These are phyloP conservation scores for Gastrophryne carolinensis DNA, from an alignment of 2,797 vertebrate genomes.

Conservation along the genomic window DNA sequence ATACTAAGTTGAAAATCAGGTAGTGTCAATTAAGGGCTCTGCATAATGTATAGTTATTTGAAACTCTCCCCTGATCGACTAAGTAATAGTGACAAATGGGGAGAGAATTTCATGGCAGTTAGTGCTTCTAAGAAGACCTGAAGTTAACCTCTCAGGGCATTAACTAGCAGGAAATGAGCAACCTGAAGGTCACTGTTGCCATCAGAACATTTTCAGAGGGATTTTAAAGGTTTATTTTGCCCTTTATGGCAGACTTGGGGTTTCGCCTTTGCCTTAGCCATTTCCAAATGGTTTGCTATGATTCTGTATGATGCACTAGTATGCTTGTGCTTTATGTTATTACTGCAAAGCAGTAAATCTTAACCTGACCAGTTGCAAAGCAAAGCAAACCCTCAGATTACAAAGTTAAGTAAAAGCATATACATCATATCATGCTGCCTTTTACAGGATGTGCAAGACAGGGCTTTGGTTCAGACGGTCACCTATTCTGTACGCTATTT, in stretches of 20 bases:
- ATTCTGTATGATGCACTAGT: too few relatives aligned
- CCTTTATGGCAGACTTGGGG: constrained; percentile 5
- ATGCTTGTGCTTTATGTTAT: too few relatives aligned
- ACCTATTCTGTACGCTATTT: too few relatives aligned
- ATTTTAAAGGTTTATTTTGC: constrained; percentile 23
- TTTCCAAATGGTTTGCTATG: too few relatives aligned
- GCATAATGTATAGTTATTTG: constrained; percentile 49
- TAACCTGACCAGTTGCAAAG: too few relatives aligned
- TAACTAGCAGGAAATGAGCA: constrained; percentile 50
- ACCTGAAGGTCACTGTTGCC: constrained; percentile 42
- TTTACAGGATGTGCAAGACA: too few relatives aligned
- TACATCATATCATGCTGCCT: too few relatives aligned
- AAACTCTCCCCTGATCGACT: constrained; percentile 52
- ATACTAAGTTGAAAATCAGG: constrained; percentile 48
- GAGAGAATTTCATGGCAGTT: constrained; percentile 51
- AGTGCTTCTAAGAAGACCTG: constrained; percentile 49
- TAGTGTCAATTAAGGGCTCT: constrained; percentile 50
- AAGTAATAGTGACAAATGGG: constrained; percentile 54
- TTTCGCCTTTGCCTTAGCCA: neutral
- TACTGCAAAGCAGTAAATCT: too few relatives aligned
- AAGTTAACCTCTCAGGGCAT: constrained; percentile 49
- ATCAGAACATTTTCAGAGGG: constrained; percentile 16
- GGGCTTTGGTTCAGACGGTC: too few relatives aligned
- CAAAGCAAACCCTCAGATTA: too few relatives aligned
- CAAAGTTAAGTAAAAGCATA: too few relatives aligned